Evolutionary conservation across 2,797 vertebrate genomes (phyloP).

Genomic region (Petrocephalus schoutedeni): DNA sequence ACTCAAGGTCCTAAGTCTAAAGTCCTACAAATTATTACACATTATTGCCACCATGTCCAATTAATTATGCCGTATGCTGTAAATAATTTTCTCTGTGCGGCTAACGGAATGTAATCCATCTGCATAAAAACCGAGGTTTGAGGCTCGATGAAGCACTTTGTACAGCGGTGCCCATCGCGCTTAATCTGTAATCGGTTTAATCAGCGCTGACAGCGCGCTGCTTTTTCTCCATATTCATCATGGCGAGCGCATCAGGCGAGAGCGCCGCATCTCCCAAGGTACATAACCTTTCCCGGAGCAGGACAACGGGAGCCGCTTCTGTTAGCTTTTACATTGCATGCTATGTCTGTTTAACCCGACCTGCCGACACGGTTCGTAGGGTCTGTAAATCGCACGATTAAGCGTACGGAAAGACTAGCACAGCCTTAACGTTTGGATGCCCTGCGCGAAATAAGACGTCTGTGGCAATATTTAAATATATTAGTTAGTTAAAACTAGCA

Average conservation of each 20-base stretch:
- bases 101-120: neutral
- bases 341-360: neutral
- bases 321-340: neutral
- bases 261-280: conserved; percentile 40
- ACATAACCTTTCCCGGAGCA: conserved; percentile 20
- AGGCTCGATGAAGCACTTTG: neutral
- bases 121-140: neutral
- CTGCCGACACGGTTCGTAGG: neutral
- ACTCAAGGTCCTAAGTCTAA: neutral
- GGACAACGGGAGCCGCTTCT: neutral
- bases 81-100: conserved; percentile 1
- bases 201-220: neutral
- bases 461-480: neutral
- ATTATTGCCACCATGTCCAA: neutral
- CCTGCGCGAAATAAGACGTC: neutral
- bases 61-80: neutral
- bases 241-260: conserved; percentile 43
- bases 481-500: neutral
- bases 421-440: conserved; percentile 1
- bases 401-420: neutral
- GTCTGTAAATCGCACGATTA: neutral
- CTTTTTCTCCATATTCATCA: conserved; percentile 33
- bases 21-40: neutral
- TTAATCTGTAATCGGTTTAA: conserved; percentile 44
- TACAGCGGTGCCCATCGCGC: conserved; percentile 12